These are phyloP conservation scores for Tinea trinotella DNA, from an alignment of 2,888 invertebrate genomes.

Conservation along the genomic window DNA sequence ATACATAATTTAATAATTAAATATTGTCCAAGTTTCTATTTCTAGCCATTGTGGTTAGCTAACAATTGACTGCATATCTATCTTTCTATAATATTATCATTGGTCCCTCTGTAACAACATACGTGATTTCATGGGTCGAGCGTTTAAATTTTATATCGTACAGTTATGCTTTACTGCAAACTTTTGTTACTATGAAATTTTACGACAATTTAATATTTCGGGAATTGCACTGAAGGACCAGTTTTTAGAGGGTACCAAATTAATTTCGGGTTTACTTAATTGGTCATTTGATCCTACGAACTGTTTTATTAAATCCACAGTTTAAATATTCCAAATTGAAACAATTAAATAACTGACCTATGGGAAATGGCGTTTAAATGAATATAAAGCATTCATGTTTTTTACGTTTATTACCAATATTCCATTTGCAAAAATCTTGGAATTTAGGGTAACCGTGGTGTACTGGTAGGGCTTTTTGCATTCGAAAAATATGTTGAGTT, in stretches of 20 bases:
- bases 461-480: no score
- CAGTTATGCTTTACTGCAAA: constrained; percentile 13
- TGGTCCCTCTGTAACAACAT: neutral
- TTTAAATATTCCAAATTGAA: constrained; percentile 12
- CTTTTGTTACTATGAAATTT: constrained; percentile 12
- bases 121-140: constrained; percentile 1
- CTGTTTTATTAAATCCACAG: neutral
- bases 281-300: neutral
- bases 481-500: no score
- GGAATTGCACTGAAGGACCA: neutral
- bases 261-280: constrained; percentile 16
- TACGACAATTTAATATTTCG: constrained; percentile 1
- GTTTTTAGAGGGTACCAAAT: neutral
- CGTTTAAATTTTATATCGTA: constrained; percentile 18
- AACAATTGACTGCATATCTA: no score
- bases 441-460: no score
- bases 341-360: neutral
- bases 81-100: no score
- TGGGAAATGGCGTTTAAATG: neutral
- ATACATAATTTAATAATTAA: no score
- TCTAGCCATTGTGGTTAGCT: no score
- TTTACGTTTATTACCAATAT: no score
- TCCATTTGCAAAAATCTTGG: no score
- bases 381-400: no score
- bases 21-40: no score